These are phyloP conservation scores for Decapterus maruadsi DNA, from an alignment of 2,797 vertebrate genomes.

Conservation along the genomic window DNA sequence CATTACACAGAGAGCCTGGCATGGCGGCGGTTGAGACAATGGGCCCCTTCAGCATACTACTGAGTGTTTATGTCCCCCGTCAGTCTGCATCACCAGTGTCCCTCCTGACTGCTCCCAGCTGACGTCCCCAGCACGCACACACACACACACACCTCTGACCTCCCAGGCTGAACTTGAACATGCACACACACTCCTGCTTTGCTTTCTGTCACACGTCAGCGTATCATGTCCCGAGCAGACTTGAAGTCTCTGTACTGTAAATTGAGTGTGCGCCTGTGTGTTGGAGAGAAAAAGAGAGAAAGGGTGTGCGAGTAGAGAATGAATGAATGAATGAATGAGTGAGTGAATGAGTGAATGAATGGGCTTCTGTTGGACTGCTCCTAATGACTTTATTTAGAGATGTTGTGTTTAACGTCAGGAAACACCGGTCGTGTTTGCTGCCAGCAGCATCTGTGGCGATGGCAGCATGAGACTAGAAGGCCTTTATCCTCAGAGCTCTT, in stretches of 20 bases:
- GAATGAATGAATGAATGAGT: constrained; percentile 58
- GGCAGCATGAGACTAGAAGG: constrained; percentile 80
- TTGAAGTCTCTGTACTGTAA: constrained; percentile 25
- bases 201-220: constrained; percentile 81
- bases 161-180: constrained; percentile 63
- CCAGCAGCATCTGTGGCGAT: constrained; percentile 87
- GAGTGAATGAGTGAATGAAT: constrained; percentile 83
- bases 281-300: constrained; percentile 8
- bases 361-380: constrained; percentile 78
- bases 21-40: constrained; percentile 73
- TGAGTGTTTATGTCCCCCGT: constrained; percentile 84
- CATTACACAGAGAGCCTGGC: constrained; percentile 74
- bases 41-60: constrained; percentile 74
- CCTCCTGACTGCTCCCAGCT: constrained; percentile 84
- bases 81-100: constrained; percentile 84
- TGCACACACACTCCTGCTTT: constrained; percentile 59
- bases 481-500: constrained; percentile 82
- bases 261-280: constrained; percentile 1
- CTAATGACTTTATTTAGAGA: constrained; percentile 93
- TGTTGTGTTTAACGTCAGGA: constrained; percentile 95
- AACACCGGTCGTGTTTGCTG: constrained; percentile 88
- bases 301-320: constrained; percentile 14
- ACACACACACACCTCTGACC: constrained; percentile 53
- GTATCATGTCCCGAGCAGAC: constrained; percentile 58
- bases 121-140: constrained; percentile 42